These are phyloP conservation scores for Liparis tanakae DNA, from an alignment of 2,797 vertebrate genomes.

Conservation along the genomic window DNA sequence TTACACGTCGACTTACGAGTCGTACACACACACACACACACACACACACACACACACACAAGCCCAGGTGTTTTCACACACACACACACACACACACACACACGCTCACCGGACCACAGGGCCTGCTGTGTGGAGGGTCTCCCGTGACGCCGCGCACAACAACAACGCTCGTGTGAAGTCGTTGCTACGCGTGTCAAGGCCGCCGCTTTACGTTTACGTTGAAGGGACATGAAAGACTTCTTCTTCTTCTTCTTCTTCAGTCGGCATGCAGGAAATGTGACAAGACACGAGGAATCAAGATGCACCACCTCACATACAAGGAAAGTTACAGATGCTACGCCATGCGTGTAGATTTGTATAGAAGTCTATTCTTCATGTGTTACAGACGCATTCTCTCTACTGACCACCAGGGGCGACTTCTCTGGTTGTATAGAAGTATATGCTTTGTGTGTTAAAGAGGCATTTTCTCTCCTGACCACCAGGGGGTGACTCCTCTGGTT, in stretches of 20 bases:
- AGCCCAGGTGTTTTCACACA: constrained; percentile 2
- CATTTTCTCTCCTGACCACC: too few relatives aligned
- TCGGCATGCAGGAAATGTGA: not conserved
- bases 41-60: not conserved
- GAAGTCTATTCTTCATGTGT: too few relatives aligned
- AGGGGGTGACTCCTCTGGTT: too few relatives aligned
- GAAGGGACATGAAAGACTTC: not conserved
- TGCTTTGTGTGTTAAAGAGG: too few relatives aligned
- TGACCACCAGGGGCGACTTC: too few relatives aligned
- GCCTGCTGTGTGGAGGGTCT: constrained; percentile 7
- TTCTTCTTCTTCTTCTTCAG: too few relatives aligned
- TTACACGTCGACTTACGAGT: constrained; percentile 40
- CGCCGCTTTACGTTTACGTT: not conserved
- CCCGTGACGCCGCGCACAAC: not conserved
- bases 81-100: not conserved
- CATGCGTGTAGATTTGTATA: not conserved
- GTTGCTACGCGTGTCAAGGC: too few relatives aligned
- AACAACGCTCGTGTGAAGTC: not conserved
- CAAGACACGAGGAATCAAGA: not conserved
- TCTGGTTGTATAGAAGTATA: too few relatives aligned
- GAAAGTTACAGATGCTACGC: not conserved
- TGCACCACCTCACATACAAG: not conserved
- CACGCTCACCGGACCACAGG: not conserved
- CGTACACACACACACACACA: not conserved
- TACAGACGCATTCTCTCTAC: too few relatives aligned